Percentiles rank a stretch among this genome's conserved stretches.
Evolutionary conservation across 1,140 invertebrate genomes (phyloP).

Genomic region (Ooceraea biroi): DNA sequence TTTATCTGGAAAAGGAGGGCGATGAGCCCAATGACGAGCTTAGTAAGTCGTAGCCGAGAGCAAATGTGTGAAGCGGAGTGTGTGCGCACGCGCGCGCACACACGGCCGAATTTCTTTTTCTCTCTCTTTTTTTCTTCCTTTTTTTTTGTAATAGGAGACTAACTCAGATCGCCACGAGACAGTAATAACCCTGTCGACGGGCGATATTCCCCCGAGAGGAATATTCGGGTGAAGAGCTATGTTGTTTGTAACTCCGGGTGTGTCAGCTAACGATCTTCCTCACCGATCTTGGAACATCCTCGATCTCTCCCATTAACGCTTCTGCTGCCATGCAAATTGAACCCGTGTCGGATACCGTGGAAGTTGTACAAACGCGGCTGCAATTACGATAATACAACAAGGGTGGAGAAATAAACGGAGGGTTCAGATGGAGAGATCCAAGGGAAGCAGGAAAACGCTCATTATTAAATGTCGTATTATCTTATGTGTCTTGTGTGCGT

Average conservation of each 20-base stretch:
- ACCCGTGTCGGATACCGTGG: not conserved
- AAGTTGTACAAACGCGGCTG: not conserved
- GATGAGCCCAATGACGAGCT: slow-evolving; percentile 87
- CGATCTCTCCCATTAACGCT: slow-evolving; percentile 25
- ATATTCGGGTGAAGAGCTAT: slow-evolving; percentile 13
- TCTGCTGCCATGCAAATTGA: not conserved
- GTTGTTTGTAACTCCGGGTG: slow-evolving; percentile 18
- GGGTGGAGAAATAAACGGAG: no score
- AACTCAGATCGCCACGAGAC: slow-evolving; percentile 49
- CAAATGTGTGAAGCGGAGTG: slow-evolving; percentile 67
- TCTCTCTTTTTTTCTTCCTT: no score
- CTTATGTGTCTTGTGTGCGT: no score
- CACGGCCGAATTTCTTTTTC: slow-evolving; percentile 27
- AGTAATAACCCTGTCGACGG: slow-evolving; percentile 43
- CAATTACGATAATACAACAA: not conserved
- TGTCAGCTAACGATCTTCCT: slow-evolving; percentile 32
- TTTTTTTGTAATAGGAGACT: slow-evolving; percentile 38
- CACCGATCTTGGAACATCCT: not conserved
- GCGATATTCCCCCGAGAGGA: slow-evolving; percentile 11
- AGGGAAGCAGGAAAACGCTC: no score
- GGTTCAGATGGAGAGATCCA: no score
- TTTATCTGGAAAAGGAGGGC: slow-evolving; percentile 93
- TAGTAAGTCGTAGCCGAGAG: slow-evolving; percentile 86
- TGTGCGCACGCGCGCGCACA: slow-evolving; percentile 11
- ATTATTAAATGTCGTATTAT: no score